Evolutionary conservation across 1,140 invertebrate genomes (phyloP).

Genomic region (Ladona fulva): DNA sequence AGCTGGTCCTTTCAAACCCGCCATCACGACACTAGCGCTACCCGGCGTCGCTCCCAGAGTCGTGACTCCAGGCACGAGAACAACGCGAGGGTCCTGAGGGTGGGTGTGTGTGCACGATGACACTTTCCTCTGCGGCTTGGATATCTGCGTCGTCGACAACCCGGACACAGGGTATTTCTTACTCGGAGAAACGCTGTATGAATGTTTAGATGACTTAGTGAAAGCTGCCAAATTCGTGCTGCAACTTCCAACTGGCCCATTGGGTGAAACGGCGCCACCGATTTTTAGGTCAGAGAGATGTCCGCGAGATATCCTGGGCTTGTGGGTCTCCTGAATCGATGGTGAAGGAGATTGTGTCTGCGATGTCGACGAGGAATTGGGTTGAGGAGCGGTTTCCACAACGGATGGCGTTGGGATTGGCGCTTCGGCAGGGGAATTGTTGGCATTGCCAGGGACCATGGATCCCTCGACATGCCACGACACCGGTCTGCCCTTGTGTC

Average conservation of each 20-base stretch:
- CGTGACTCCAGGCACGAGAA: neutral
- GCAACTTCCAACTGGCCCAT: neutral
- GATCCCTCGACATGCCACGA: slow-evolving; percentile 26
- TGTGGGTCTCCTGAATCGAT: neutral
- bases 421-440: neutral
- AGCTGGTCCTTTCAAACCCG: neutral
- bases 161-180: slow-evolving; percentile 52
- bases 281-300: neutral
- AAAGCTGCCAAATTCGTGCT: neutral
- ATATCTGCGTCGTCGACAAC: slow-evolving; percentile 46
- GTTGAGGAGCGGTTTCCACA: too few relatives aligned
- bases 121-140: slow-evolving; percentile 44
- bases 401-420: neutral
- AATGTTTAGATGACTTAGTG: neutral
- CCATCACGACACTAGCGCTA: neutral
- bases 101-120: slow-evolving; percentile 5
- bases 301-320: neutral
- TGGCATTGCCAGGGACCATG: neutral
- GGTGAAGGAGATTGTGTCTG: neutral
- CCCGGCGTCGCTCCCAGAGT: neutral
- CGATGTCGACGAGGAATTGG: too few relatives aligned
- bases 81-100: neutral
- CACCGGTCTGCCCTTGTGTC: slow-evolving; percentile 20
- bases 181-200: slow-evolving; percentile 27
- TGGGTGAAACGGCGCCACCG: neutral